Base-by-base conservation (phyloP, 2,888 invertebrate genomes). In the Holacanthella duospinosa region DNA sequence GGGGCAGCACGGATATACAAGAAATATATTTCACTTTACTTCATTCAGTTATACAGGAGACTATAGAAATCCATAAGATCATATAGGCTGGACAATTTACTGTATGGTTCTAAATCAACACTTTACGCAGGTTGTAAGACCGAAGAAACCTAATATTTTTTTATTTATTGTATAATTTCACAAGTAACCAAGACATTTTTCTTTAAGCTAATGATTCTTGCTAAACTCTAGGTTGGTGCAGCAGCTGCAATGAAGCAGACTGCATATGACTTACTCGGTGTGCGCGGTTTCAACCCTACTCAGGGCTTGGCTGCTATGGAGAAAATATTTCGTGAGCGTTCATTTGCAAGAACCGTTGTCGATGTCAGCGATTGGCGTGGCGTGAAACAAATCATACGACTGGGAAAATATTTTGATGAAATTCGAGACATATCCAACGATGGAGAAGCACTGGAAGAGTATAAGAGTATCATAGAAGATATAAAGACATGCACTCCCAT, bases 191-290 rank as follows among this genome's bases (percentile, higher is more conserved):
- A n/a, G n/a, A n/a, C n/a, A n/a, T n/a, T n/a, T n/a, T n/a, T n/a
- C n/a, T n/a, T n/a, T n/a, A n/a, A n/a, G n/a, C n/a, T n/a, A n/a
- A n/a, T n/a, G n/a, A n/a, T n/a, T n/a, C n/a, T n/a, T n/a, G n/a
- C n/a, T n/a, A n/a, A n/a, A n/a, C n/a, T n/a, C n/a, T n/a, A 59
- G 28, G 68, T 68, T 2, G 68, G 68, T 19, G 62, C 65, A 9
- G 68, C 68, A 1, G 64, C 65, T 1, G 61, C 65, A 12, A 55
- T 65, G 3, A 66, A 65, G 43, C 12, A 65, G 24, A 63, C 27
- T 16, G 25, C 16, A 9, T 54, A 63, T 2, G 59, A 44, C 2
- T 25, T 29, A 24, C 43, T 62, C 0, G 68, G 65, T 16, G 56
- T 65, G 24, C 62, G 61, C 24, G 36, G 65, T 1, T 48, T 68